Base-by-base conservation (phyloP, 2,888 invertebrate genomes). In the Hydrotaea diabolus region DNA sequence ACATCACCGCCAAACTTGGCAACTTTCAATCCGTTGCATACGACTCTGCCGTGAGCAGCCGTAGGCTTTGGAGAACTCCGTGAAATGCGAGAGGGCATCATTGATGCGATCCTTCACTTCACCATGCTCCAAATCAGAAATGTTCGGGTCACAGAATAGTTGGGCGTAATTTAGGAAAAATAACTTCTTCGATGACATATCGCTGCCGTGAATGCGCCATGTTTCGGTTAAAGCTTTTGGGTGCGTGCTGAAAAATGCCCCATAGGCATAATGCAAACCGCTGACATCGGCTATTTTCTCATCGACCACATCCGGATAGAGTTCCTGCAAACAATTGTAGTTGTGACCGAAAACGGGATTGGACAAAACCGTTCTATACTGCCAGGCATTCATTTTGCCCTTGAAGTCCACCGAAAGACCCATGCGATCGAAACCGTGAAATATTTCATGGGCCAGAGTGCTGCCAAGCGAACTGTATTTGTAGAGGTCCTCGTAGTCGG, bases 161-260 rank as follows among this genome's bases (percentile, higher is more conserved):
- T 87, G 88, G 21, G 87, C 88, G 23, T 87, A 87, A 71, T 88
- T 88, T 3, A 87, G 78, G 55, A 88, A 88, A 64, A 87, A 87
- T 5, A 85, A 11, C 26, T 77, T 76, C 1, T 26, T 43, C 46
- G 21, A 2, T 0, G 85, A 17, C 1, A 82, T 36, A n/a, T 82
- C 77, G 0, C 0, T 8, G 17, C 76, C 76, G 19, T 79, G 17
- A 3, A 85, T 0, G 5, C 43, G 46, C 2, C 49, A 31, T 17
- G 62, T 74, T 19, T 71, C 73, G 1, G 2, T 57, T 0, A 19
- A 0, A 0, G 69, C 74, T 0, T 80, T 74, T 0, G 79, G 79
- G 17, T 62, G 11, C 0, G 21, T 11, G 0, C 76, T 43, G 46
- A 87, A 86, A 79, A 78, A 88, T 0, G 87, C 72, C 36, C 86